Percentiles rank a stretch among this genome's conserved stretches.
phyloP scores from a whole-genome alignment of 37 sponge, comb jelly and placozoan species.

The Amphimedon queenslandica region DNA sequence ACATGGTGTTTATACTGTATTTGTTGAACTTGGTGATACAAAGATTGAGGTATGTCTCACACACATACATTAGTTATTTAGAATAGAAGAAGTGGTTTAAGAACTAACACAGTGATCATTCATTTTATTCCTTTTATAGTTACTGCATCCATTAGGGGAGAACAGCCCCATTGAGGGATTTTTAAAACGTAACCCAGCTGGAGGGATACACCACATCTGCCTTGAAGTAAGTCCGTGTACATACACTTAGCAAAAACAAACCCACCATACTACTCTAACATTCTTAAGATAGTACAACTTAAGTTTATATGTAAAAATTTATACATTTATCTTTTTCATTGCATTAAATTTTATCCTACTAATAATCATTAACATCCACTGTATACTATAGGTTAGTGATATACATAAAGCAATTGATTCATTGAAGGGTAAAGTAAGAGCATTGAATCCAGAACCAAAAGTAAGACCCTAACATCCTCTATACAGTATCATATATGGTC shows the following conservation, averaged over 20 bases:
- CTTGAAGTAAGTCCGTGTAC: slow-evolving; percentile 85
- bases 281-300: not conserved
- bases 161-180: slow-evolving; percentile 94
- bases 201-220: slow-evolving; percentile 98
- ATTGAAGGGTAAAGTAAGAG: slow-evolving; percentile 69
- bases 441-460: slow-evolving; percentile 80
- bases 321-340: no score
- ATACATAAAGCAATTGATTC: slow-evolving; percentile 79
- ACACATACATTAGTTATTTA: no score
- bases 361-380: not conserved
- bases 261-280: not conserved
- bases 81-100: not conserved
- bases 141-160: slow-evolving; percentile 94
- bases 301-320: no score
- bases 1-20: slow-evolving; percentile 96
- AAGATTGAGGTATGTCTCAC: slow-evolving; percentile 77
- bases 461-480: slow-evolving; percentile 19
- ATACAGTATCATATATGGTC: no score
- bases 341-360: not conserved
- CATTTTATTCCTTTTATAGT: slow-evolving; percentile 14
- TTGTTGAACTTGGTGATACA: slow-evolving; percentile 91
- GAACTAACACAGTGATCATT: not conserved
- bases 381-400: slow-evolving; percentile 59
- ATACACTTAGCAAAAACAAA: no score
- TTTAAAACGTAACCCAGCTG: slow-evolving; percentile 87